phyloP scores from a whole-genome alignment of 2,797 vertebrate genomes.

The Pampus argenteus region DNA sequence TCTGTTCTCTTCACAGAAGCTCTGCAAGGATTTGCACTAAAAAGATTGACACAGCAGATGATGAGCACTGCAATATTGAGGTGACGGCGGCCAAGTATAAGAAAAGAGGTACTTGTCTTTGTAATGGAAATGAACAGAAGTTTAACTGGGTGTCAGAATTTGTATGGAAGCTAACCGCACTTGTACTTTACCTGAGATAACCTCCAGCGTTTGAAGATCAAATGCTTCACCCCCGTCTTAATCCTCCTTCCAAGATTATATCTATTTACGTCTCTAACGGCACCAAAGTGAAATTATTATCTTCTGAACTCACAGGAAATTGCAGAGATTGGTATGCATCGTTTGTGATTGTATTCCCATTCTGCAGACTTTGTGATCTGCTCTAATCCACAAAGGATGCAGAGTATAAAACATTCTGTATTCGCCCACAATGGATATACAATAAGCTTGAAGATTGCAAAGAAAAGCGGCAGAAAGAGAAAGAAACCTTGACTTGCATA shows the following conservation, averaged over 20 bases:
- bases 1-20: constrained; percentile 65
- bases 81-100: constrained; percentile 79
- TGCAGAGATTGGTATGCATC: constrained; percentile 43
- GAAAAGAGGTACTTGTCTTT: constrained; percentile 75
- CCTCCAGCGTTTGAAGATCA: constrained; percentile 73
- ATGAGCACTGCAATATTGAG: constrained; percentile 75
- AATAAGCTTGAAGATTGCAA: constrained; percentile 19
- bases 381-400: constrained; percentile 59
- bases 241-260: constrained; percentile 66
- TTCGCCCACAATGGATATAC: constrained; percentile 37
- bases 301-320: constrained; percentile 49
- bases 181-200: constrained; percentile 64
- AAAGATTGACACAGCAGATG: constrained; percentile 79
- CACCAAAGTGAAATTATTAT: constrained; percentile 70
- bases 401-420: constrained; percentile 24
- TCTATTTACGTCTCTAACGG: constrained; percentile 66
- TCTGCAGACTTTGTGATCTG: constrained; percentile 53
- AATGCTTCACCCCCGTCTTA: constrained; percentile 57
- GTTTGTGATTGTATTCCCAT: constrained; percentile 46
- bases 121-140: constrained; percentile 80
- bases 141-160: constrained; percentile 66
- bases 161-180: constrained; percentile 42
- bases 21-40: constrained; percentile 78
- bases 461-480: constrained; percentile 25
- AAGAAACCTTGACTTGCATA: not conserved